Conservation (phyloP, 2,888 invertebrate species). For the Oasisia sp. region DNA sequence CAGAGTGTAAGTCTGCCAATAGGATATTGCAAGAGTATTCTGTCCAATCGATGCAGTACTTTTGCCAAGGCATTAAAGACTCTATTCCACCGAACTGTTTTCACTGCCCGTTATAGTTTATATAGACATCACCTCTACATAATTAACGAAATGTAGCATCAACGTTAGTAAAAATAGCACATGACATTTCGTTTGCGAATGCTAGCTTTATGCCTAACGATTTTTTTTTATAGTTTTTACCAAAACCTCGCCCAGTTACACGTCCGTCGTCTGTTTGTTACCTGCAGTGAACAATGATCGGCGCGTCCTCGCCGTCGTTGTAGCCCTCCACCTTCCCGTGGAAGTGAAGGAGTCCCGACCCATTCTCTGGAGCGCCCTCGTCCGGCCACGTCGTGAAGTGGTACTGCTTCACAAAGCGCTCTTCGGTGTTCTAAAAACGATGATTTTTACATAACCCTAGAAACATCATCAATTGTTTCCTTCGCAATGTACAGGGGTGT, state of each 20-base stretch:
- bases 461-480: background rate
- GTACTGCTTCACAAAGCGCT: slow-evolving; percentile 21
- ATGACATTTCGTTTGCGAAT: background rate
- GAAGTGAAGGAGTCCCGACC: background rate
- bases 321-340: background rate
- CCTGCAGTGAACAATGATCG: slow-evolving; percentile 24
- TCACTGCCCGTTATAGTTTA: background rate
- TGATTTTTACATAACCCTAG: background rate
- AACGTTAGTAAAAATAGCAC: background rate
- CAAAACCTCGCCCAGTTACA: background rate
- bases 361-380: slow-evolving; percentile 17
- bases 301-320: background rate
- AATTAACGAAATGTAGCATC: background rate
- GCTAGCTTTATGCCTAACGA: background rate
- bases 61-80: background rate
- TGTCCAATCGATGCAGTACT: too few relatives aligned
- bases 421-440: background rate
- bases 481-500: background rate
- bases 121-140: background rate
- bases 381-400: slow-evolving; percentile 25
- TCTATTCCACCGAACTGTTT: background rate
- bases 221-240: background rate
- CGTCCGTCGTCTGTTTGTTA: background rate
- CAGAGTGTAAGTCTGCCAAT: background rate
- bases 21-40: background rate